phyloP scores from a whole-genome alignment of 2,888 invertebrate species.

The Drosophila algonquin region DNA sequence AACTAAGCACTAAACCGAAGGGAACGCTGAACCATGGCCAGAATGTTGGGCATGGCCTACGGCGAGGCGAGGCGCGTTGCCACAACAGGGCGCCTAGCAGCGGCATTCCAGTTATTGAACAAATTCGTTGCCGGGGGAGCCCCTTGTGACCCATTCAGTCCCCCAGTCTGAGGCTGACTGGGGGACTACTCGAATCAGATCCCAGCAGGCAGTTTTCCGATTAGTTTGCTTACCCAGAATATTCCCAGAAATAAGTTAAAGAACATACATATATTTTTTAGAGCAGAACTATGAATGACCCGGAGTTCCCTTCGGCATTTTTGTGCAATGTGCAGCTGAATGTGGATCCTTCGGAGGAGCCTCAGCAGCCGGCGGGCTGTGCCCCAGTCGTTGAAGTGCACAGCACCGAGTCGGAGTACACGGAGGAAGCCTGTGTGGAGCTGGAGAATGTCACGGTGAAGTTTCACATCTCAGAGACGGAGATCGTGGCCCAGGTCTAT shows the following conservation, averaged over 20 bases:
- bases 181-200: not conserved
- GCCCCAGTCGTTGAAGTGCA: constrained; percentile 24
- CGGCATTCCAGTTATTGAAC: constrained; percentile 69
- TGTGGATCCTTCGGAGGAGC: constrained; percentile 43
- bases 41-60: constrained; percentile 11
- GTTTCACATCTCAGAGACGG: constrained; percentile 78
- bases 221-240: constrained; percentile 19
- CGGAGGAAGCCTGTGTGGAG: constrained; percentile 42
- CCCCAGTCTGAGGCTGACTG: not conserved
- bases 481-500: constrained; percentile 83
- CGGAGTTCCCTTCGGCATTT: constrained; percentile 33
- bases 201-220: constrained; percentile 58
- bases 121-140: constrained; percentile 51
- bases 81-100: constrained; percentile 72
- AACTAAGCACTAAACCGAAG: constrained; percentile 18
- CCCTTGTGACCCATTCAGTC: constrained; percentile 22
- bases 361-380: constrained; percentile 46
- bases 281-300: constrained; percentile 50
- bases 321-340: constrained; percentile 60
- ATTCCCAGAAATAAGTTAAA: not conserved
- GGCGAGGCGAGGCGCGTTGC: constrained; percentile 44
- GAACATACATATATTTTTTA: constrained; percentile 18
- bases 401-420: constrained; percentile 53
- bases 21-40: constrained; percentile 8
- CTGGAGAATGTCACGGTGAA: constrained; percentile 83